Conservation (phyloP, 2,888 invertebrate species). For the Diachrysia chrysitis region DNA sequence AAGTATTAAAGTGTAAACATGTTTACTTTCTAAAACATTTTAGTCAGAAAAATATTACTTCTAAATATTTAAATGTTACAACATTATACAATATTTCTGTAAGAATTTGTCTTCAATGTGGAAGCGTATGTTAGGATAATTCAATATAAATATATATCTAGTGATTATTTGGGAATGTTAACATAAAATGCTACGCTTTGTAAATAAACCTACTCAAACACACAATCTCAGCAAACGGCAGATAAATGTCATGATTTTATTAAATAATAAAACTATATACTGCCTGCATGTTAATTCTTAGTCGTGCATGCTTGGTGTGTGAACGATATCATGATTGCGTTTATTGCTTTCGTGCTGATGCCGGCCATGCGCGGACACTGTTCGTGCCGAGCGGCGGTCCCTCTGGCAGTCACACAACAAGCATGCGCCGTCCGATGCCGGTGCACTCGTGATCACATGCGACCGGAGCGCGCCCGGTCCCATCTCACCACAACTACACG, state of each 20-base stretch:
- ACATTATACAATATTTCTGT: constrained; percentile 20
- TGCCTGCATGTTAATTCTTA: not conserved
- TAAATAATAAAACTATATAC: constrained; percentile 13
- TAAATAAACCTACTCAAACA: constrained; percentile 48
- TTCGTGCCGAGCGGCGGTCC: too few species aligned
- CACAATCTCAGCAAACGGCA: constrained; percentile 29
- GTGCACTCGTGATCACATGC: not conserved
- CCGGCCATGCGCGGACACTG: too few species aligned
- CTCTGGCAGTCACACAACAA: not conserved
- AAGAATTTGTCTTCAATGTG: constrained; percentile 20
- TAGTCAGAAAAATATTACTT: constrained; percentile 13
- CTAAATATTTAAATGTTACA: not conserved
- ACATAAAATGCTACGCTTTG: constrained; percentile 72
- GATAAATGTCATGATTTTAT: constrained; percentile 23
- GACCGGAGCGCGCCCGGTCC: not conserved
- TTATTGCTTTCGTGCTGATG: not conserved
- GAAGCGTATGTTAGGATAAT: constrained; percentile 30
- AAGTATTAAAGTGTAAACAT: constrained; percentile 16
- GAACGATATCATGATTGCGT: not conserved
- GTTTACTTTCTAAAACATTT: constrained; percentile 12
- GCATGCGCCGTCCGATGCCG: not conserved
- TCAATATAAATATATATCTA: constrained; percentile 63
- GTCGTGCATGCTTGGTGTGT: not conserved
- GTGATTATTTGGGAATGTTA: constrained; percentile 76
- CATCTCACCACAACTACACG: not conserved